phyloP scores from a whole-genome alignment of 2,888 invertebrate genomes.

The Dyspetes luteomarginatus region DNA sequence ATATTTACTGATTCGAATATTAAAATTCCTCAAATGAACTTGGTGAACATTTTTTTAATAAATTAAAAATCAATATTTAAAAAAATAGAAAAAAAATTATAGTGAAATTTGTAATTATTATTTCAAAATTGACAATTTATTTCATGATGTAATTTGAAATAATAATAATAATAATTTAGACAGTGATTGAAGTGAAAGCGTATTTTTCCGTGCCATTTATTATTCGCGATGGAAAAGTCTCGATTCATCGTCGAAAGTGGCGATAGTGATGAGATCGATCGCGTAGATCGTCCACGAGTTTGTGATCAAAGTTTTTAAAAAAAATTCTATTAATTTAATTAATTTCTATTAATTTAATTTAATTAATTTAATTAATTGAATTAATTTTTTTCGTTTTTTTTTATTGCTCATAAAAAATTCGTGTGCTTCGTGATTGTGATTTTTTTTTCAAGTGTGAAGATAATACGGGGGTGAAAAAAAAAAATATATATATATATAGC shows the following conservation, averaged over 20 bases:
- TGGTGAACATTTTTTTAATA: too few relatives aligned
- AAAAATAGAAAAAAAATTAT: too few relatives aligned
- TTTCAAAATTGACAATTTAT: background rate
- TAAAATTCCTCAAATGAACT: too few relatives aligned
- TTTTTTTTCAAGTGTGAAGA: background rate
- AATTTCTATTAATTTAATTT: background rate
- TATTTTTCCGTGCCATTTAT: conserved; percentile 21
- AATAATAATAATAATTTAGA: conserved; percentile 3
- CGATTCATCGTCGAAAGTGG: conserved; percentile 14
- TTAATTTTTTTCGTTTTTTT: background rate
- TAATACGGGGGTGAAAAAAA: background rate
- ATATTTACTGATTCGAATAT: too few relatives aligned
- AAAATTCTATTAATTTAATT: too few relatives aligned
- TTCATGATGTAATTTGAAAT: background rate
- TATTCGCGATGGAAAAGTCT: conserved; percentile 53
- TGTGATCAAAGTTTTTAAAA: conserved; percentile 34
- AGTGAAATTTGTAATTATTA: conserved; percentile 17
- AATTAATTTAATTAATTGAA: background rate
- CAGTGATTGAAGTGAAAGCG: conserved; percentile 40
- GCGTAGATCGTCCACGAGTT: conserved; percentile 45
- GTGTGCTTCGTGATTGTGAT: conserved; percentile 18
- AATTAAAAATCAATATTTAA: too few relatives aligned
- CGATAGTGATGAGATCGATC: conserved; percentile 44
- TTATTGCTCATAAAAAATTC: background rate
- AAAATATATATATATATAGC: background rate